A percentile compares a stretch with the other conserved stretches of the same genome.
Conservation (phyloP, 2,113 vertebrate species). For the Heptranchias perlo region DNA sequence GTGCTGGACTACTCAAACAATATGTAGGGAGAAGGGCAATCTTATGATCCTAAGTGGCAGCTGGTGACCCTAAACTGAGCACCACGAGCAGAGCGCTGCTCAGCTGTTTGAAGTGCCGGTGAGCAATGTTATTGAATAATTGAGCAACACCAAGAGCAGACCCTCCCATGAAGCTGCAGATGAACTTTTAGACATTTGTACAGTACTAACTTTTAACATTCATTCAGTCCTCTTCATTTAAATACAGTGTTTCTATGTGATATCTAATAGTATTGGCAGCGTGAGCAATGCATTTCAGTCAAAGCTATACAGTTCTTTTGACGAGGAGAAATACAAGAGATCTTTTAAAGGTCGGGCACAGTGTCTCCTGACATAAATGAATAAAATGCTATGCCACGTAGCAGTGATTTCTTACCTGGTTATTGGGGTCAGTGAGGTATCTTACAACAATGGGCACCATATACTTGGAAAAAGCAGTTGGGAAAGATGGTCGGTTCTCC, state of each 20-base stretch:
- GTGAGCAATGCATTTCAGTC: background rate
- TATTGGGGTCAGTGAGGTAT: conserved; percentile 77
- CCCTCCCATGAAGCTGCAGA: background rate
- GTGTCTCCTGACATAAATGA: background rate
- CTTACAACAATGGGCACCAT: conserved; percentile 74
- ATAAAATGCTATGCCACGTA: background rate
- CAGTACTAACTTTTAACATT: background rate
- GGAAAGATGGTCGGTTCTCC: conserved; percentile 74
- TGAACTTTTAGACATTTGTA: background rate
- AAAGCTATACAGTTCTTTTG: background rate
- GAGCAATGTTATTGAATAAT: background rate
- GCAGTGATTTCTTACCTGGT: conserved; percentile 62
- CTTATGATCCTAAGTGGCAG: background rate
- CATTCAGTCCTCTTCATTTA: background rate
- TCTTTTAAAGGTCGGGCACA: background rate
- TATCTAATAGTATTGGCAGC: background rate
- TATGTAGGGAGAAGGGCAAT: background rate
- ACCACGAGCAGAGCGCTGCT: background rate
- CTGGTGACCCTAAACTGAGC: background rate
- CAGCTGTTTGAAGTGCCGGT: background rate
- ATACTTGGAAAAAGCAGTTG: conserved; percentile 72
- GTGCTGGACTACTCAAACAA: background rate
- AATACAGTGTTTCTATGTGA: background rate
- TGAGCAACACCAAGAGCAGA: background rate
- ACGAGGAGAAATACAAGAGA: background rate